Evolutionary conservation across 2,797 vertebrate species (phyloP).

Genomic region (Acipenser ruthenus): DNA sequence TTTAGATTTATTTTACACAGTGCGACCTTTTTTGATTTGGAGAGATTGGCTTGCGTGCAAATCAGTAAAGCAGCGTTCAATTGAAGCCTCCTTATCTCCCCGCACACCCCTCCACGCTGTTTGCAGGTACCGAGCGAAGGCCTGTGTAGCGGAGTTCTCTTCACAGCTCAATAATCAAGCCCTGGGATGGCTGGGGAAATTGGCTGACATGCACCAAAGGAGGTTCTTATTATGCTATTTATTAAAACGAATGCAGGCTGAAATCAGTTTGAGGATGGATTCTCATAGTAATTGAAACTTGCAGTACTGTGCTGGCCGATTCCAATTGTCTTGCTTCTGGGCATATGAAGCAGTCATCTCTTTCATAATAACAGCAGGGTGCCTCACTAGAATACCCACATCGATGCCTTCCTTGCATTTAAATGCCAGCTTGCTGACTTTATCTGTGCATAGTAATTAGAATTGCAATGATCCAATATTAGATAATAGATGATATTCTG

Average conservation of each 20-base stretch:
- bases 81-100: constrained; percentile 64
- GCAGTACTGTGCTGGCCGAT: no score
- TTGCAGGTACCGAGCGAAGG: constrained; percentile 47
- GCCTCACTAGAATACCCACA: no score
- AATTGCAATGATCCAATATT: no score
- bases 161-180: constrained; percentile 6
- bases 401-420: no score
- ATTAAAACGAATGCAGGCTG: constrained; percentile 14
- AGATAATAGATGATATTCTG: no score
- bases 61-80: constrained; percentile 59
- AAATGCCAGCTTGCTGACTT: no score
- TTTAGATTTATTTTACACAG: constrained; percentile 40
- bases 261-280: constrained; percentile 14
- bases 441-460: no score
- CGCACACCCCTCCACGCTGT: constrained; percentile 46
- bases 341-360: no score
- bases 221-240: neutral
- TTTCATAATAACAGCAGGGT: no score
- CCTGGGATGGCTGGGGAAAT: neutral
- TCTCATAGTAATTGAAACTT: no score
- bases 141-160: neutral
- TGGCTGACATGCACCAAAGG: neutral
- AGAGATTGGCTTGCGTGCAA: constrained; percentile 67
- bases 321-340: no score
- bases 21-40: constrained; percentile 69